phyloP scores from a whole-genome alignment of 64 coral and sea anemone species.

The Pocillopora damicornis region DNA sequence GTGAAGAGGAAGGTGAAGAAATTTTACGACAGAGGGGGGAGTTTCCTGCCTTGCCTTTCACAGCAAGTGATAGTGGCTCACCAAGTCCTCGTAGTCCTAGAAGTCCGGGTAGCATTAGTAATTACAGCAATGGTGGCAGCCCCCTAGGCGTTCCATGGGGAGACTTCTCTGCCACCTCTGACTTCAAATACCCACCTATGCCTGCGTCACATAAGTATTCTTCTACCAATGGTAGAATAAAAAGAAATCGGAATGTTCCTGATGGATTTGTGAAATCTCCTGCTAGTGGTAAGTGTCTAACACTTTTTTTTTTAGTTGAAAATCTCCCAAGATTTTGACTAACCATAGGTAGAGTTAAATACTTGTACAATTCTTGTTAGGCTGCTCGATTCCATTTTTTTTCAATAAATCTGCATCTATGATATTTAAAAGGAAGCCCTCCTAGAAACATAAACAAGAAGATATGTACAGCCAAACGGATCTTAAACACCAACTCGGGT shows the following conservation, averaged over 20 bases:
- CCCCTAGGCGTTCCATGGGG: slow-evolving; percentile 20
- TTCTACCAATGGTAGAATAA: slow-evolving; percentile 25
- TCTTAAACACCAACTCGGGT: too few species aligned
- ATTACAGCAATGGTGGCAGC: slow-evolving; percentile 14
- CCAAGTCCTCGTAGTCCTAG: slow-evolving; percentile 38
- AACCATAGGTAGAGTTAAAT: too few species aligned
- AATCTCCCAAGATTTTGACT: too few species aligned
- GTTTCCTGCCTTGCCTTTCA: slow-evolving; percentile 49
- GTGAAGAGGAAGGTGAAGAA: slow-evolving; percentile 98
- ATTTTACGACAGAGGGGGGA: slow-evolving; percentile 77
- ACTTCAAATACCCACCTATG: slow-evolving; percentile 25
- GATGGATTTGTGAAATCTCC: slow-evolving; percentile 24
- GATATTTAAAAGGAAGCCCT: too few species aligned
- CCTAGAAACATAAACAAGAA: too few species aligned
- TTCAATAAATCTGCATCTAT: too few species aligned
- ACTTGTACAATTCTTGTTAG: too few species aligned
- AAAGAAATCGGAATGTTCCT: slow-evolving; percentile 8
- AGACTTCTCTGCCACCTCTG: slow-evolving; percentile 37
- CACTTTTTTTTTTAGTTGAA: neutral
- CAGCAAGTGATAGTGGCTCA: slow-evolving; percentile 42
- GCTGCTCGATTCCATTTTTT: too few species aligned
- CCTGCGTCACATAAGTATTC: slow-evolving; percentile 6
- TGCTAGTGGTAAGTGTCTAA: slow-evolving; percentile 5
- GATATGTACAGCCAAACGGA: too few species aligned
- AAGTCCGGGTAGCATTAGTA: slow-evolving; percentile 24